A percentile compares a stretch with the other conserved stretches of the same genome.
Evolutionary conservation across 2,113 vertebrate species (phyloP).

Genomic region (Phrynosoma platyrhinos): DNA sequence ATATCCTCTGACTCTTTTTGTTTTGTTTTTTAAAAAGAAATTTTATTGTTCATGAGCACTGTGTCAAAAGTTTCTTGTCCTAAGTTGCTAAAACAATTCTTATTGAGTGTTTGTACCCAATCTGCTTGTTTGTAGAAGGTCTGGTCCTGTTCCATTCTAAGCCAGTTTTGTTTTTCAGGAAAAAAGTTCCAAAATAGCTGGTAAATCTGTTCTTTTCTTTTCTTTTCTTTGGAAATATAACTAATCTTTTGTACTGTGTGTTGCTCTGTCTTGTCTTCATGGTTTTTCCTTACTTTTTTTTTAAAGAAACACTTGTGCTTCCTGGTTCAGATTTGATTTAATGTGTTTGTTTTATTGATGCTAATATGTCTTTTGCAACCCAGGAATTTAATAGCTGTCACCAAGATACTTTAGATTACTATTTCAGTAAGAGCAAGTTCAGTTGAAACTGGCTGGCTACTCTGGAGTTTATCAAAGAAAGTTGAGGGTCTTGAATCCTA

Average conservation of each 20-base stretch:
- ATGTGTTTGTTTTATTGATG: conserved; percentile 2
- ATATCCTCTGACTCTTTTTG: conserved; percentile 11
- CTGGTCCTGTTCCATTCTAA: conserved; percentile 75
- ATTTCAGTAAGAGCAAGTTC: conserved; percentile 4
- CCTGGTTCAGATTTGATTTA: neutral
- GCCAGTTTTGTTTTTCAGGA: conserved; percentile 75
- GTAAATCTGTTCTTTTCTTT: conserved; percentile 76
- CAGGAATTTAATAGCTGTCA: neutral
- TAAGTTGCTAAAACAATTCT: conserved; percentile 67
- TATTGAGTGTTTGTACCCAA: conserved; percentile 75
- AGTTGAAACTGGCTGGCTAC: neutral
- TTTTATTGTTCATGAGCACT: conserved; percentile 66
- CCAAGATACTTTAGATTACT: neutral
- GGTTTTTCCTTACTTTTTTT: neutral
- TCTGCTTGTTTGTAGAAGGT: conserved; percentile 71
- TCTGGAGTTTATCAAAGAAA: too few species aligned
- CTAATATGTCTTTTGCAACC: neutral
- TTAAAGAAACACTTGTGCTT: neutral
- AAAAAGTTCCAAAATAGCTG: conserved; percentile 79
- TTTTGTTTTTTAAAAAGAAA: conserved; percentile 57
- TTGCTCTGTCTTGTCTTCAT: conserved; percentile 64
- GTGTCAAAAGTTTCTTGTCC: conserved; percentile 64
- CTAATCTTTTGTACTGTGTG: conserved; percentile 85
- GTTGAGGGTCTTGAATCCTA: neutral
- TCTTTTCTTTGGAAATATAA: conserved; percentile 83